These are phyloP conservation scores for Darevskia mixta DNA, from an alignment of 2,797 vertebrate species.

Conservation along the genomic window DNA sequence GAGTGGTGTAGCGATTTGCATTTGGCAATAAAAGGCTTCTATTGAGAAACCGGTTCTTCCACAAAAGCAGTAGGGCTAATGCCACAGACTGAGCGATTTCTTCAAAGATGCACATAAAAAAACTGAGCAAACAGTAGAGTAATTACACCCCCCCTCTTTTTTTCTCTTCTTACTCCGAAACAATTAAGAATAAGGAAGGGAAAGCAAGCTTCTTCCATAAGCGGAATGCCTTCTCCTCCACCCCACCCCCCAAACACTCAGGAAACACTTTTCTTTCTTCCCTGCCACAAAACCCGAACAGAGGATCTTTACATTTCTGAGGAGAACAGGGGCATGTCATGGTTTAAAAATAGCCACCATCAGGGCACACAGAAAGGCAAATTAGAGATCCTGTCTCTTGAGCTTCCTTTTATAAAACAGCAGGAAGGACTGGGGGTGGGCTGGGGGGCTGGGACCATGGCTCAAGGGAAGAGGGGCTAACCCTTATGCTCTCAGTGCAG, in stretches of 20 bases:
- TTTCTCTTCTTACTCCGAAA: conserved; percentile 9
- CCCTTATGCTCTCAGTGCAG: background rate
- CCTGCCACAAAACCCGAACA: background rate
- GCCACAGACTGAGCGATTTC: too few relatives aligned
- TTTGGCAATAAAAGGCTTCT: background rate
- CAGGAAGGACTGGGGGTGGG: too few relatives aligned
- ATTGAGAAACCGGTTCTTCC: background rate
- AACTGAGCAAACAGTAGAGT: background rate
- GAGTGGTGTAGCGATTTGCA: background rate
- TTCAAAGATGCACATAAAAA: background rate
- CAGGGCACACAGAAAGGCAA: background rate
- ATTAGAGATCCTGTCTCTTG: background rate
- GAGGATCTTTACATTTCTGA: conserved; percentile 11
- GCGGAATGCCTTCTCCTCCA: background rate
- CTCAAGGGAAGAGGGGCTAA: background rate
- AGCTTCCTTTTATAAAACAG: background rate
- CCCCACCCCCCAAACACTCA: too few relatives aligned
- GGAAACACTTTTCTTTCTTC: fast-evolving
- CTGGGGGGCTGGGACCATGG: background rate
- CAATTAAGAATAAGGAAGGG: background rate
- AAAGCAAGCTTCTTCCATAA: background rate
- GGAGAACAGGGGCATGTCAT: conserved; percentile 2
- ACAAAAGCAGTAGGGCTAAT: too few relatives aligned
- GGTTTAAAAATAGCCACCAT: background rate
- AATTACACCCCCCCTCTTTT: conserved; percentile 3